phyloP scores from a whole-genome alignment of 2,888 invertebrate genomes.

The Drosophila helvetica region DNA sequence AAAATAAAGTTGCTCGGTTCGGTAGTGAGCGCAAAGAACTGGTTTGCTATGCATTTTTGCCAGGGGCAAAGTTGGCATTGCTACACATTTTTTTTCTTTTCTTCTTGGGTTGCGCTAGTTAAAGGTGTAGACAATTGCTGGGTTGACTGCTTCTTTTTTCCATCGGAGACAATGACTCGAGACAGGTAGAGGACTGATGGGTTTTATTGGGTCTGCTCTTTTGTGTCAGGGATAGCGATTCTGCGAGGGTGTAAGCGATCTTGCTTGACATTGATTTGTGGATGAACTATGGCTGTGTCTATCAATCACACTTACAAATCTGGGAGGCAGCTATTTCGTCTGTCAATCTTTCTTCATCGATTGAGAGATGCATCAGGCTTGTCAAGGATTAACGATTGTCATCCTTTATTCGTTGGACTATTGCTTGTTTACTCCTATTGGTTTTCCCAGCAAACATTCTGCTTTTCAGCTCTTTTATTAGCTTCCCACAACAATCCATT shows the following conservation, averaged over 20 bases:
- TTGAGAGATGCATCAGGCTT: no score
- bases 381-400: not conserved
- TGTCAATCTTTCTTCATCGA: not conserved
- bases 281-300: not conserved
- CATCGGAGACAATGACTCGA: constrained; percentile 14
- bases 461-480: not conserved
- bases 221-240: not conserved
- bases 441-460: not conserved
- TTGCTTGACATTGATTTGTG: not conserved
- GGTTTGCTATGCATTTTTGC: constrained; percentile 50
- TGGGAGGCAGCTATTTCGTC: not conserved
- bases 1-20: constrained; percentile 39
- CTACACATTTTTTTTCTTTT: constrained; percentile 12
- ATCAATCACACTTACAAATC: not conserved
- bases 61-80: constrained; percentile 38
- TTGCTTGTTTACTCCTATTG: no score
- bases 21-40: constrained; percentile 46
- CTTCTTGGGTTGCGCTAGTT: constrained; percentile 11
- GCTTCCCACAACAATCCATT: not conserved
- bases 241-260: not conserved
- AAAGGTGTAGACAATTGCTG: constrained; percentile 33
- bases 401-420: not conserved
- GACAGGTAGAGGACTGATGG: constrained; percentile 16
- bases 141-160: constrained; percentile 7
- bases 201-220: constrained; percentile 8